Evolutionary conservation across 2,888 invertebrate species (phyloP).

Genomic region (Bibio marci): DNA sequence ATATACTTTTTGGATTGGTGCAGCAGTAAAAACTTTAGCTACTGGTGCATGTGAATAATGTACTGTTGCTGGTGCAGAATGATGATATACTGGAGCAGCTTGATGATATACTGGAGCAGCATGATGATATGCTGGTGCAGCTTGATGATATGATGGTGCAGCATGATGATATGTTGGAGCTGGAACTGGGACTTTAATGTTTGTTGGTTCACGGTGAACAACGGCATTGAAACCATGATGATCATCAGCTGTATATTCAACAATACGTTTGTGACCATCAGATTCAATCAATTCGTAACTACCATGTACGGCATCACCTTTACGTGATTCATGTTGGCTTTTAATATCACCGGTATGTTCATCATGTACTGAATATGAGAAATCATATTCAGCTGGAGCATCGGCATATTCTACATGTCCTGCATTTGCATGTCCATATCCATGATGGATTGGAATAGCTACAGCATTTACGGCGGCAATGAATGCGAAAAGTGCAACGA

Average conservation of each 20-base stretch:
- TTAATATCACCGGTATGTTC: slow-evolving; percentile 26
- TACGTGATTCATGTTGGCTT: slow-evolving; percentile 24
- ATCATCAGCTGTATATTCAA: slow-evolving; percentile 27
- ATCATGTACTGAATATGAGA: slow-evolving; percentile 21
- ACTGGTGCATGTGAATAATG: too few species aligned
- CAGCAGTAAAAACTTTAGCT: too few species aligned
- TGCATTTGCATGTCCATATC: background rate
- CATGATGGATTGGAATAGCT: background rate
- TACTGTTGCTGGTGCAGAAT: too few species aligned
- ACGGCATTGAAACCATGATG: slow-evolving; percentile 29
- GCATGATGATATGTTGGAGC: slow-evolving; percentile 1
- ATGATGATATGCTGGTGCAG: too few species aligned
- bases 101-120: too few species aligned
- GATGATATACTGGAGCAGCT: too few species aligned
- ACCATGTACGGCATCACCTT: slow-evolving; percentile 26
- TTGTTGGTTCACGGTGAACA: slow-evolving; percentile 23
- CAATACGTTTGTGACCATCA: slow-evolving; percentile 26
- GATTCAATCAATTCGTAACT: slow-evolving; percentile 26
- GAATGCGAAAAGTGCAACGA: background rate
- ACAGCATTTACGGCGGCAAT: background rate
- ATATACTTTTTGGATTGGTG: too few species aligned
- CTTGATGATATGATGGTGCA: background rate
- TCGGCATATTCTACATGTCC: slow-evolving; percentile 6
- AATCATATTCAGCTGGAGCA: slow-evolving; percentile 21
- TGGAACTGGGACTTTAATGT: slow-evolving; percentile 13